These are phyloP conservation scores for Nyctereutes procyonoides DNA, from an alignment of 2,113 vertebrate species.

Conservation along the genomic window DNA sequence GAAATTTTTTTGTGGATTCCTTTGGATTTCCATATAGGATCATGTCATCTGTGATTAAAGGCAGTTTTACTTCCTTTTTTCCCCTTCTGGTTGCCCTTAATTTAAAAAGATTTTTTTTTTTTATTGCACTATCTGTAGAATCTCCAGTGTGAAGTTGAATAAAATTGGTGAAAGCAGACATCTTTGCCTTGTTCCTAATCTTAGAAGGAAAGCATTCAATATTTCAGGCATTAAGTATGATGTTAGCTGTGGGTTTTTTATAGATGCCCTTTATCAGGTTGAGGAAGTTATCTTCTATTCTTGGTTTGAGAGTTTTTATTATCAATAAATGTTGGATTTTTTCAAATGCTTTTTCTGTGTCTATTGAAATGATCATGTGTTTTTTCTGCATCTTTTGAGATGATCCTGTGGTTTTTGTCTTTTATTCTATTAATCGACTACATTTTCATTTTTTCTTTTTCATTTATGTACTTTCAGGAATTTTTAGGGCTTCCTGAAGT, in stretches of 20 bases:
- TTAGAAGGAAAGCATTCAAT: not conserved
- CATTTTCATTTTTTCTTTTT: not conserved
- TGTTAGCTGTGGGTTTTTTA: not conserved
- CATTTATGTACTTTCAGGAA: slow-evolving; percentile 54
- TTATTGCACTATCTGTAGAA: not conserved
- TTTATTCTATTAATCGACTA: slow-evolving; percentile 35
- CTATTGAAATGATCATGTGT: not conserved
- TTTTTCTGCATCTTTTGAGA: slow-evolving; percentile 41
- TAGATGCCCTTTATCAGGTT: not conserved
- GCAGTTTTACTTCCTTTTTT: slow-evolving; percentile 32
- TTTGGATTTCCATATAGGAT: slow-evolving; percentile 4
- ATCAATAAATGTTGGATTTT: slow-evolving; percentile 6
- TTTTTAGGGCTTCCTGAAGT: slow-evolving; percentile 66
- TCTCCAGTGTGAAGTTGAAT: slow-evolving; percentile 5
- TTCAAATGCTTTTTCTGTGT: slow-evolving; percentile 10
- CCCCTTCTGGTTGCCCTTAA: not conserved
- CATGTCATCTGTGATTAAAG: not conserved
- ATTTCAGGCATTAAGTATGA: not conserved
- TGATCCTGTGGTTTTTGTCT: not conserved
- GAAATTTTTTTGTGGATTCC: slow-evolving; percentile 22
- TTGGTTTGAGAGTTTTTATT: slow-evolving; percentile 57
- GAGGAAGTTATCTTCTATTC: slow-evolving; percentile 39
- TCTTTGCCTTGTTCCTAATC: not conserved
- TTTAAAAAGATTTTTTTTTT: slow-evolving; percentile 19
- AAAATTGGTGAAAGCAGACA: not conserved